Evolutionary conservation across 2,888 invertebrate species (phyloP), one percentile per base, ranked within the genome.

Genomic region (Polylopha cassiicola): DNA sequence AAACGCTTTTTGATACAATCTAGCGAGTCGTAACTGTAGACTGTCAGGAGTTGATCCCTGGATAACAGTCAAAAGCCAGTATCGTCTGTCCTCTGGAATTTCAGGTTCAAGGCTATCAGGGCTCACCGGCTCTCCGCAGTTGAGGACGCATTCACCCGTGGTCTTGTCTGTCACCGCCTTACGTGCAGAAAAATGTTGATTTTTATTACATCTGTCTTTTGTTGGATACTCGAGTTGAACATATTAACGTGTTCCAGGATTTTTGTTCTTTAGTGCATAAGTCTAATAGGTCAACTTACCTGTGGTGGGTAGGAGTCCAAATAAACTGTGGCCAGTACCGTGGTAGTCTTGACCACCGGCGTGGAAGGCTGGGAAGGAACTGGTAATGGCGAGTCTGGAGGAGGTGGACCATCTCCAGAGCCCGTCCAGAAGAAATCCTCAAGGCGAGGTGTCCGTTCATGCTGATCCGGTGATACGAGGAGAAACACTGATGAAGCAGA

Each of bases 401-500:
- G 88, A 0, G 87, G 87, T 0, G 91, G 90, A 0, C 93, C 94
- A 63, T 95, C 95, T 0, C 95, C 95, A 0, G 93, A 92, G 0
- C 95, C 95, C 0, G 94, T 94, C 95, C 95, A 95, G 71, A 95
- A 92, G 75, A 95, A 95, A 69, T 95, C 95, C 59, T 95, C 94
- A 39, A 95, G 76, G 24, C 89, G 89, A 9, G 84, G 85, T n/a
- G 85, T 85, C 7, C 50, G 65, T 15, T 74, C 70, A 23, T 84
- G 80, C 46, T 81, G 80, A 43, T 80, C 76, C 6, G 72, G 70
- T 1, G 81, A 80, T 20, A 81, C 72, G 53, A 81, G 47, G 69
- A 79, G 65, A 49, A 73, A 77, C 47, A 81, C 85, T 85, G 62
- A 0, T 18, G 46, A 16, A 18, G 8, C 2, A 13, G 24, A 33